Evolutionary conservation across 2,113 vertebrate genomes (phyloP), one percentile per base, ranked within the genome.

Genomic region (Electrona antarctica): DNA sequence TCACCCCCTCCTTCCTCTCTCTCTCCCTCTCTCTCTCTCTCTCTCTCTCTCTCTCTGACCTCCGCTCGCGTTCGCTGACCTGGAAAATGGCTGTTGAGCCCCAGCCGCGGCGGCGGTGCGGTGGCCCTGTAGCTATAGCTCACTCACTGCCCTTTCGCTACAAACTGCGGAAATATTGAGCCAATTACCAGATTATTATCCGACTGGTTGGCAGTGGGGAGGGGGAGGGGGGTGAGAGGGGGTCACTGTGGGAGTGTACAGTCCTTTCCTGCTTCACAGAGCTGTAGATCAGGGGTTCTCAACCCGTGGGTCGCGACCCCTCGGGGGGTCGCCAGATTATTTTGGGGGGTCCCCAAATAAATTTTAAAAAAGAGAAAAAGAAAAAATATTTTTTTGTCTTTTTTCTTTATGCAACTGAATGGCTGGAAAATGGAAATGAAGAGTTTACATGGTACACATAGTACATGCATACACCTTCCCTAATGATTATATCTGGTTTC

Each of bases 121-220:
- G 65, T 70, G 83, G 74, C 73, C 72, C 33, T 3, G 14, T 12
- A 21, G 21, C 21, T 2, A 21, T 21, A 21, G 21, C 69, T 79
- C 61, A n/a, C n/a, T n/a, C n/a, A 77, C 81, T 65, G 63, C 4
- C 63, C 74, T 2, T 2, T 21, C 21, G 21, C 78, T 67, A 71
- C 80, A 81, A 88, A 77, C 86, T 80, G 89, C 78, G 89, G 86
- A 92, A 92, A 92, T 93, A 93, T 87, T 87, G 90, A 93, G 91
- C 83, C 91, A 93, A 92, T 94, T 93, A 93, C 86, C 82, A 90
- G 91, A 91, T 90, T 87, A 90, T 92, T 90, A 93, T 93, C 88
- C 87, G 85, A 21, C 21, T 21, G 21, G 21, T 21, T n/a, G 21
- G 2, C 21, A 21, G 21, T 21, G 2, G 21, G 2, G 21, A 21